phyloP scores from a whole-genome alignment of 2,888 invertebrate genomes.

The Apoda limacodes region DNA sequence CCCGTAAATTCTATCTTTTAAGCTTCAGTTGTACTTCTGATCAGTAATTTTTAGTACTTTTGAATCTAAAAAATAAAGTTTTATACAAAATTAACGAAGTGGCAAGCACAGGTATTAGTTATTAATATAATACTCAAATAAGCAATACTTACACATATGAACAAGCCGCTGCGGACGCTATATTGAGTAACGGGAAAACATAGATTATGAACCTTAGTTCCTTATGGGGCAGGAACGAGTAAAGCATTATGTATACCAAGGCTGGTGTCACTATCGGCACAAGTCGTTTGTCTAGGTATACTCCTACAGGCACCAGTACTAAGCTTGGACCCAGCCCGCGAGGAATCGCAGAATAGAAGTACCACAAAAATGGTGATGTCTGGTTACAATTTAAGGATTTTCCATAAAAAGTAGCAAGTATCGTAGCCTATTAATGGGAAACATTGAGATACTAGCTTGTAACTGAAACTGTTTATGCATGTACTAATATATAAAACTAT shows the following conservation, averaged over 20 bases:
- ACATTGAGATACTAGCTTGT: too few relatives aligned
- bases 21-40: too few relatives aligned
- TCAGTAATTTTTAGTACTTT: too few relatives aligned
- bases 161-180: constrained; percentile 88
- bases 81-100: too few relatives aligned
- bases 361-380: constrained; percentile 97
- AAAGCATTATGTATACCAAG: constrained; percentile 85
- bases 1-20: too few relatives aligned
- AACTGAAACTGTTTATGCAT: too few relatives aligned
- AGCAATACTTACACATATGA: constrained; percentile 87
- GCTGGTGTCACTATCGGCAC: constrained; percentile 78
- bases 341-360: constrained; percentile 97
- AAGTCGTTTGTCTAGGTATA: constrained; percentile 78
- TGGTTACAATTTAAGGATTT: constrained; percentile 36
- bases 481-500: too few relatives aligned
- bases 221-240: constrained; percentile 97
- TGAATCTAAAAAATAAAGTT: too few relatives aligned
- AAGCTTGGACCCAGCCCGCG: constrained; percentile 88
- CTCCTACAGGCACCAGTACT: constrained; percentile 82
- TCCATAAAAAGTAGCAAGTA: constrained; percentile 7
- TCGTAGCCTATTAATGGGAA: too few relatives aligned
- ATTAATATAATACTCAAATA: too few relatives aligned
- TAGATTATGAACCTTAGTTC: constrained; percentile 98
- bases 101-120: too few relatives aligned
- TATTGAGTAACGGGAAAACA: constrained; percentile 93